phyloP scores from a whole-genome alignment of 2,113 vertebrate species.

The Aptenodytes forsteri region DNA sequence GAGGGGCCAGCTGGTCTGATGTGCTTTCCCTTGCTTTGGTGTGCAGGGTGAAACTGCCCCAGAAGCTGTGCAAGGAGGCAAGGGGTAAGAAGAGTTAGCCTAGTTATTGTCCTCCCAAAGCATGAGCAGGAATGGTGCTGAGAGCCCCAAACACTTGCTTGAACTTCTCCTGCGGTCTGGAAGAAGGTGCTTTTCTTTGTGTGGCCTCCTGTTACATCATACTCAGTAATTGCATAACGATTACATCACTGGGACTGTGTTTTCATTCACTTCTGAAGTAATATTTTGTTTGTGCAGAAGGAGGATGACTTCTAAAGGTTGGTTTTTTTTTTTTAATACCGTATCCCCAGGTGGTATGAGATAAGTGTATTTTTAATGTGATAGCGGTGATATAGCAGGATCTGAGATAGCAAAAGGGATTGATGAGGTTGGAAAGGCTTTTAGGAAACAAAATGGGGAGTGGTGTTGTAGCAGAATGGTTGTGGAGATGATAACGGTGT shows the following conservation, averaged over 20 bases:
- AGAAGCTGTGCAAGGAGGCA: not conserved
- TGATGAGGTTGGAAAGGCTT: not conserved
- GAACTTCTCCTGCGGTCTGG: not conserved
- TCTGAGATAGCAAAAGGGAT: not conserved
- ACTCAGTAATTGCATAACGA: not conserved
- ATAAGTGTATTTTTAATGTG: slow-evolving; percentile 6
- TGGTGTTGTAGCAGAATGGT: not conserved
- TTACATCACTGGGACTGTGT: not conserved
- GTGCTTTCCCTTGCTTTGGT: not conserved
- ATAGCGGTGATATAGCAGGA: not conserved
- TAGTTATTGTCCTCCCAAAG: not conserved
- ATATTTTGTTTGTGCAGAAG: not conserved
- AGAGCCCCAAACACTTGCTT: not conserved
- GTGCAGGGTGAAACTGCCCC: not conserved
- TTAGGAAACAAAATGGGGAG: slow-evolving; percentile 6
- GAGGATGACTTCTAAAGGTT: not conserved
- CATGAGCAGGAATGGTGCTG: not conserved
- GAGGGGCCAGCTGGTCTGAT: not conserved
- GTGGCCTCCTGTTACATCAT: not conserved
- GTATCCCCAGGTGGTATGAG: not conserved
- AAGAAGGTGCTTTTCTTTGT: not conserved
- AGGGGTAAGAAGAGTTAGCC: not conserved
- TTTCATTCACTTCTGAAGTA: not conserved
- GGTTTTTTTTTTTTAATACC: not conserved
- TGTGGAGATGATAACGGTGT: not conserved